Base-by-base conservation (phyloP, 2,888 invertebrate species). In the Eretmocerus hayati region DNA sequence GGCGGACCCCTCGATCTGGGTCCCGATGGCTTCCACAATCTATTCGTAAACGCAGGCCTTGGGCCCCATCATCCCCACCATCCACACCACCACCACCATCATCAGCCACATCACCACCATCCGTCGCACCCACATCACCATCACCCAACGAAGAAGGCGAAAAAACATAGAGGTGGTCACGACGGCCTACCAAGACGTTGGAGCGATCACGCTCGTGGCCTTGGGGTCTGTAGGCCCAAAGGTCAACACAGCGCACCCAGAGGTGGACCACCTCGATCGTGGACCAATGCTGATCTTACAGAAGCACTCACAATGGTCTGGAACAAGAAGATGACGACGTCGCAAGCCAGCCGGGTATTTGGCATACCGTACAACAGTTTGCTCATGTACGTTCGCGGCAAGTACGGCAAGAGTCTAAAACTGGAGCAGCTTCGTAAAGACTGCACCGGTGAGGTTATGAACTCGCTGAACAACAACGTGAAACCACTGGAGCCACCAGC, bases 311-410 rank as follows among this genome's bases (percentile, higher is more conserved):
- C 90, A 65, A 90, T 90, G 72, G 91, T 91, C n/a, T 91, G 91
- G 91, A 90, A 90, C 73, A 90, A 91, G 67, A 90, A 90, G 70
- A 91, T 91, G 90, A 91, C 91, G 55, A 91, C 91, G 37, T 90
- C 90, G 64, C 90, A 91, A 72, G 91, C 91, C 9, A 90, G 90
- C 20, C 75, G 91, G 55, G 87, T 90, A 68, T 91, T 90, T 73
- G 90, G 91, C 36, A 91, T 91, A 57, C 91, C 91, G n/a, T 91
- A 91, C 79, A 91, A 91, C 74, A 90, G 90, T 38, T 77, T 91
- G 41, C 75, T 91, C 47, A 91, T 91, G 91, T 91, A 91, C 74
- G 91, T 91, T 22, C 80, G 91, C 39, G 91, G 91, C 44, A 91
- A 91, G 69, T 91, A 91, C 71, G 91, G 91, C n/a, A 91, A 91